Conservation (phyloP, 2,888 invertebrate genomes). For the Strigamia maritima region DNA sequence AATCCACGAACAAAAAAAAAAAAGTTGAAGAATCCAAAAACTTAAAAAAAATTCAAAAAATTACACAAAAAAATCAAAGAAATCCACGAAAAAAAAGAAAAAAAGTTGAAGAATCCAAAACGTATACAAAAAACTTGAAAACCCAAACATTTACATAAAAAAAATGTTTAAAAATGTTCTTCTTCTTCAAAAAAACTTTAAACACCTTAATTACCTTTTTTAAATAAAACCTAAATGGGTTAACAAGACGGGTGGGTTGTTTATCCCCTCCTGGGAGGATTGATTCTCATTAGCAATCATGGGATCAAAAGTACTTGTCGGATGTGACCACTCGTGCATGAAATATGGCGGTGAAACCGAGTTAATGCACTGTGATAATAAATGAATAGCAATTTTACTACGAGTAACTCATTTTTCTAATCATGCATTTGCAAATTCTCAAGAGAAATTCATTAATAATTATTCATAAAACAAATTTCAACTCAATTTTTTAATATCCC, state of each 20-base stretch:
- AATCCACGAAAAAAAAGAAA: too few species aligned
- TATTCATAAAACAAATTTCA: background rate
- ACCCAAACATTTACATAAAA: too few species aligned
- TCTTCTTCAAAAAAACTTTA: too few species aligned
- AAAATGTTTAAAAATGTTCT: too few species aligned
- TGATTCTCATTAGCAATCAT: constrained; percentile 23
- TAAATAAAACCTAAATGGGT: background rate
- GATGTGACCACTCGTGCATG: constrained; percentile 12
- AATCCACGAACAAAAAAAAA: too few species aligned
- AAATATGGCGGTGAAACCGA: constrained; percentile 16
- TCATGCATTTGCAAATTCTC: background rate
- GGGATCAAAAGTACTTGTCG: constrained; percentile 23
- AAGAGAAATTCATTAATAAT: background rate
- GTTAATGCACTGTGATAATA: constrained; percentile 16
- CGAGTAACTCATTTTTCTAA: constrained; percentile 16
- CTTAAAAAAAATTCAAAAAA: too few species aligned
- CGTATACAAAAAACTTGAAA: too few species aligned
- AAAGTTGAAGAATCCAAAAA: too few species aligned
- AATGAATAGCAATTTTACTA: constrained; percentile 15
- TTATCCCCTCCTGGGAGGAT: constrained; percentile 20
- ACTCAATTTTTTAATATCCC: background rate
- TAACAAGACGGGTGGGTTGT: background rate
- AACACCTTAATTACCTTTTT: too few species aligned
- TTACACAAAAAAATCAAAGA: too few species aligned
- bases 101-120: too few species aligned